phyloP scores from a whole-genome alignment of 2,888 invertebrate species.

The Pomacea canaliculata region DNA sequence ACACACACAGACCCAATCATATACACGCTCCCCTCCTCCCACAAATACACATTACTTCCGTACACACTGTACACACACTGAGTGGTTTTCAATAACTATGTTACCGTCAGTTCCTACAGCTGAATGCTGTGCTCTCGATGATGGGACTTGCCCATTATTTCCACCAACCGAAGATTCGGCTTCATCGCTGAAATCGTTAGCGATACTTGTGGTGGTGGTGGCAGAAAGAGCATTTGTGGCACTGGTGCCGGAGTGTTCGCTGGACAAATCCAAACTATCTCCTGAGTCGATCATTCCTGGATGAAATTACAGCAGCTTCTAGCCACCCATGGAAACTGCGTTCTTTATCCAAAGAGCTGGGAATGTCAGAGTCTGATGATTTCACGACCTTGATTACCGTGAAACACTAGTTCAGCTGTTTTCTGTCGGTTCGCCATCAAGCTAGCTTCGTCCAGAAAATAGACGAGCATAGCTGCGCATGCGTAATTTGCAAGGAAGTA shows the following conservation, averaged over 20 bases:
- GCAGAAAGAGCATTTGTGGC: not conserved
- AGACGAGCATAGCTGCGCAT: constrained; percentile 15
- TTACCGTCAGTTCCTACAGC: constrained; percentile 12
- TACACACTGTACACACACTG: no score
- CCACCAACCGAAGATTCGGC: not conserved
- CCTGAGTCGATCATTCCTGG: constrained; percentile 23
- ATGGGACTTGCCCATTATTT: not conserved
- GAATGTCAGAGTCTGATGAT: not conserved
- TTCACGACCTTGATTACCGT: not conserved
- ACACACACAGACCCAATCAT: no score
- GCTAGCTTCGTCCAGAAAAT: not conserved
- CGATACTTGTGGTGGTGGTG: constrained; percentile 7
- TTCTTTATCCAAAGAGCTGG: constrained; percentile 2
- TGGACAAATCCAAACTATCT: constrained; percentile 17
- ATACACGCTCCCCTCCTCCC: no score
- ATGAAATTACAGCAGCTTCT: not conserved
- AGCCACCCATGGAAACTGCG: constrained; percentile 11
- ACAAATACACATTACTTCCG: no score
- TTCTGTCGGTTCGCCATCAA: constrained; percentile 1
- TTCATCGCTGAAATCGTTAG: constrained; percentile 14
- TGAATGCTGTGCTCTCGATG: not conserved
- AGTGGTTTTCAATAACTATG: no score
- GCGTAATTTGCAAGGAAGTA: constrained; percentile 23
- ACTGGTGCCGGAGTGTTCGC: not conserved
- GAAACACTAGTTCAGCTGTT: constrained; percentile 15